These are phyloP conservation scores for Poeciliopsis retropinna DNA, from an alignment of 2,113 vertebrate genomes.

Conservation along the genomic window DNA sequence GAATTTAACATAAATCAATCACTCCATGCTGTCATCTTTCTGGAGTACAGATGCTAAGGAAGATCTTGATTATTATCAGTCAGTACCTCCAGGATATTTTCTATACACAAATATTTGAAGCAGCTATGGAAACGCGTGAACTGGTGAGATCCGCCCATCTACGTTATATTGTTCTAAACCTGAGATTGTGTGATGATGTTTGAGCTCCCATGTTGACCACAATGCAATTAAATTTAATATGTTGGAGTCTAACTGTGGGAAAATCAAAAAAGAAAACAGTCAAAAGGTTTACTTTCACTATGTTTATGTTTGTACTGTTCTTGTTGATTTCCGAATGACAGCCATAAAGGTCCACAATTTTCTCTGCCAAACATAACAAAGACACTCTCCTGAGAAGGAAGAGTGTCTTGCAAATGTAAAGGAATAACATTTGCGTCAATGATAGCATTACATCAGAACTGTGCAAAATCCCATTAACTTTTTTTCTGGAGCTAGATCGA, in stretches of 20 bases:
- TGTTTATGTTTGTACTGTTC: too few species aligned
- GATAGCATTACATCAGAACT: too few species aligned
- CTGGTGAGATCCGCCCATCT: slow-evolving; percentile 6
- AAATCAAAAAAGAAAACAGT: slow-evolving; percentile 21
- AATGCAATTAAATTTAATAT: slow-evolving; percentile 26
- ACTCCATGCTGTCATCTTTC: slow-evolving; percentile 22
- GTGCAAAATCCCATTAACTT: too few species aligned
- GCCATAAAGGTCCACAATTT: too few species aligned
- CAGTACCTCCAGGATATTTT: slow-evolving; percentile 33
- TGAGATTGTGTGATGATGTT: slow-evolving; percentile 12
- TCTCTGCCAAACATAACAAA: not conserved
- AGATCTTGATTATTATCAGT: slow-evolving; percentile 17
- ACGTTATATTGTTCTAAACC: slow-evolving; percentile 7
- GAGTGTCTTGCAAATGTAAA: too few species aligned
- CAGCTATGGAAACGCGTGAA: slow-evolving; percentile 32
- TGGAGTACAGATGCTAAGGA: slow-evolving; percentile 26
- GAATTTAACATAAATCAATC: slow-evolving; percentile 61
- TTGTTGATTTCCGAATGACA: too few species aligned
- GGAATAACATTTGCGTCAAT: too few species aligned
- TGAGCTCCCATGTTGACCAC: slow-evolving; percentile 17
- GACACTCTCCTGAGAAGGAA: not conserved
- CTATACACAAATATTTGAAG: slow-evolving; percentile 38
- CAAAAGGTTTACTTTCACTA: too few species aligned
- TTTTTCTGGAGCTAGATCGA: too few species aligned
- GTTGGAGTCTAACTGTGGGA: slow-evolving; percentile 8